Percentiles rank a stretch among this genome's conserved stretches.
Evolutionary conservation across 2,888 invertebrate species (phyloP).

Genomic region (Epinotia ramella): DNA sequence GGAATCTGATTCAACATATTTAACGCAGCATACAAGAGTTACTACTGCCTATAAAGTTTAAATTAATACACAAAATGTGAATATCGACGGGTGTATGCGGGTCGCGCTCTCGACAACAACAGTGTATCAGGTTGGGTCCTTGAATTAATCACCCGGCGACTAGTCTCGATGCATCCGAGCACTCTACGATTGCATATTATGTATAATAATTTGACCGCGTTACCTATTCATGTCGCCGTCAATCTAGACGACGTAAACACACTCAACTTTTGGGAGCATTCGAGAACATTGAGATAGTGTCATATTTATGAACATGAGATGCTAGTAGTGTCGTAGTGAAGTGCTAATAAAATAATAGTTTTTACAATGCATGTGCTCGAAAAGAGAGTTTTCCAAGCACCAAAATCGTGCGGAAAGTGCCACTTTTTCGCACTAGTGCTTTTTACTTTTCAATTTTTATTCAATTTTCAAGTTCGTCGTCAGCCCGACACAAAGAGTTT

Average conservation of each 20-base stretch:
- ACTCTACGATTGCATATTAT: constrained; percentile 26
- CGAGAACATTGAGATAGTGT: constrained; percentile 8
- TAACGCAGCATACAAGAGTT: too few species aligned
- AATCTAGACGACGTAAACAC: constrained; percentile 21
- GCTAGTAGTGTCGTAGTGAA: too few species aligned
- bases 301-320: not conserved
- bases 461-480: too few species aligned
- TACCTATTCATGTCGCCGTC: constrained; percentile 30
- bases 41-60: not conserved
- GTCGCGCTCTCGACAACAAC: constrained; percentile 5
- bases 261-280: not conserved
- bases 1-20: too few species aligned
- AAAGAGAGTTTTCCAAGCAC: too few species aligned
- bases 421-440: too few species aligned
- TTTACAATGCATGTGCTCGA: too few species aligned
- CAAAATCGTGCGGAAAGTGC: too few species aligned
- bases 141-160: constrained; percentile 16
- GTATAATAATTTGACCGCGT: constrained; percentile 32
- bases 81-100: not conserved
- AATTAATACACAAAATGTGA: not conserved
- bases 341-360: too few species aligned
- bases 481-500: too few species aligned
- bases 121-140: constrained; percentile 11
- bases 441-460: too few species aligned
- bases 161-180: constrained; percentile 24